These are phyloP conservation scores for Trachelus tabidus DNA, from an alignment of 2,888 invertebrate species.

Conservation along the genomic window DNA sequence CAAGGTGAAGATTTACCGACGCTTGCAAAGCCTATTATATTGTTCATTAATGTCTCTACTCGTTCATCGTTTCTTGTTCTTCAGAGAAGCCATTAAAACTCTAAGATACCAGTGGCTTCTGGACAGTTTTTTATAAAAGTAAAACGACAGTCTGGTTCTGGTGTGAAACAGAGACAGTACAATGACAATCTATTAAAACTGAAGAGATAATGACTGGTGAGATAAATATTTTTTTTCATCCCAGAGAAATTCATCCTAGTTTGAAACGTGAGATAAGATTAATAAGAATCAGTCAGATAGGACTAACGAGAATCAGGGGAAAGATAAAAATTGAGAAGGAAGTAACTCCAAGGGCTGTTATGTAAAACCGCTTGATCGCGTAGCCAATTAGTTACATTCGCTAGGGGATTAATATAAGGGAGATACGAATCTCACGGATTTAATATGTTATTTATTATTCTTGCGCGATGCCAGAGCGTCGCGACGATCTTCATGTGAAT, in stretches of 20 bases:
- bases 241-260: not conserved
- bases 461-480: not conserved
- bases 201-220: not conserved
- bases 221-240: not conserved
- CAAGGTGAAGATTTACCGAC: slow-evolving; percentile 32
- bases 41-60: slow-evolving; percentile 35
- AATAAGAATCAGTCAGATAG: not conserved
- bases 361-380: not conserved
- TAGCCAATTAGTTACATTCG: not conserved
- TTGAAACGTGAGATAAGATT: not conserved
- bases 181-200: not conserved
- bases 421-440: not conserved
- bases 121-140: not conserved
- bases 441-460: not conserved
- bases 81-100: not conserved
- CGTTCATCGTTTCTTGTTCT: slow-evolving; percentile 7
- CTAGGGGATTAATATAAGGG: not conserved
- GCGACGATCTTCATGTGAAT: not conserved
- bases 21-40: slow-evolving; percentile 25
- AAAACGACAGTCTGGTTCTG: not conserved
- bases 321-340: not conserved
- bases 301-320: not conserved
- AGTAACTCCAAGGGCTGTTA: not conserved
- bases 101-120: slow-evolving; percentile 6
- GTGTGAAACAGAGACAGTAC: not conserved